These are phyloP conservation scores for Zosterops japonicus DNA, from an alignment of 2,113 vertebrate genomes.

Conservation along the genomic window DNA sequence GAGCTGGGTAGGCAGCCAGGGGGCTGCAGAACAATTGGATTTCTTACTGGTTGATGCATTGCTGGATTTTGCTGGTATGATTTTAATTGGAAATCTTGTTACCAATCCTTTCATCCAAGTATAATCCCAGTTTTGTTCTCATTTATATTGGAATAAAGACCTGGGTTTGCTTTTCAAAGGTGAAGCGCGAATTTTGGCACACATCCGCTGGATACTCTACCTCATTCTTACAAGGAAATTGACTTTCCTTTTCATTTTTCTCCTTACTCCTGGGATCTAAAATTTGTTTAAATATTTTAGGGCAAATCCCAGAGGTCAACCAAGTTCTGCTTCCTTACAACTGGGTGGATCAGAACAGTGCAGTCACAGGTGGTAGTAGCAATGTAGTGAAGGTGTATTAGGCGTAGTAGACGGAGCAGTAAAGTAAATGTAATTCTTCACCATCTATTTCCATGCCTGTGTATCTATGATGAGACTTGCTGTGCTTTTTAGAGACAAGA, in stretches of 20 bases:
- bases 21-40: constrained; percentile 20
- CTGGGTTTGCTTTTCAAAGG: not conserved
- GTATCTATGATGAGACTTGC: not conserved
- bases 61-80: not conserved
- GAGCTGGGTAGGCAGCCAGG: not conserved
- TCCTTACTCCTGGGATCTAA: not conserved
- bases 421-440: not conserved
- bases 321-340: not conserved
- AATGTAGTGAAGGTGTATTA: not conserved
- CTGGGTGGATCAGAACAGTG: not conserved
- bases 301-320: not conserved
- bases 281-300: not conserved
- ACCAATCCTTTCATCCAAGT: not conserved
- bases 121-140: constrained; percentile 15
- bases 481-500: not conserved
- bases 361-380: not conserved
- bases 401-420: not conserved
- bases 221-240: not conserved
- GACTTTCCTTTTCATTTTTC: not conserved
- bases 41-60: not conserved
- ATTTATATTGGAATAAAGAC: not conserved
- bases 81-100: constrained; percentile 53
- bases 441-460: not conserved
- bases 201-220: not conserved
- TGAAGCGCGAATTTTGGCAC: not conserved